Conservation (phyloP, 2,888 invertebrate genomes). For the Chaetogeoica ovagalla region DNA sequence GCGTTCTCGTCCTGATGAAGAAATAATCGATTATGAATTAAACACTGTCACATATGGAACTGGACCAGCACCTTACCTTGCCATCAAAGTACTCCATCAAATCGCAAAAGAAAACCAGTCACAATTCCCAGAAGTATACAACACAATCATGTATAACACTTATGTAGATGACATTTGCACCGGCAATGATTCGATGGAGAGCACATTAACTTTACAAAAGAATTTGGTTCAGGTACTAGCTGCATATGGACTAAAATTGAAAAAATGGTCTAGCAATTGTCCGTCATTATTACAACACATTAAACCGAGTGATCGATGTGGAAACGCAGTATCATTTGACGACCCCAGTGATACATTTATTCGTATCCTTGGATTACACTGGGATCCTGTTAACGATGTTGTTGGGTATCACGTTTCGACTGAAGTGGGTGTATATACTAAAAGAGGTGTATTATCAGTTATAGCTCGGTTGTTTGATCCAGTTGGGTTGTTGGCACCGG, state of each 20-base stretch:
- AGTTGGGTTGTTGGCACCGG: background rate
- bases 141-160: slow-evolving; percentile 53
- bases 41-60: too few relatives aligned
- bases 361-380: background rate
- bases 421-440: background rate
- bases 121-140: slow-evolving; percentile 55
- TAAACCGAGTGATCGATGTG: background rate
- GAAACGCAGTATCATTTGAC: background rate
- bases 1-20: slow-evolving; percentile 53
- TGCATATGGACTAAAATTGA: background rate
- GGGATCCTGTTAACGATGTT: background rate
- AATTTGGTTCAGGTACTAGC: background rate
- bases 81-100: slow-evolving; percentile 55
- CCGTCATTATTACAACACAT: background rate
- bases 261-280: slow-evolving; percentile 12
- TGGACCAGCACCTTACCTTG: slow-evolving; percentile 56
- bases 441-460: background rate
- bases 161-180: too few relatives aligned
- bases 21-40: slow-evolving; percentile 55
- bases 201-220: slow-evolving; percentile 54
- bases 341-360: background rate
- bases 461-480: background rate
- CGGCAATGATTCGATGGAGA: slow-evolving; percentile 55
- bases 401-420: slow-evolving; percentile 1
- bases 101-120: slow-evolving; percentile 54